These are phyloP conservation scores for Hassar affinis DNA, from an alignment of 2,113 vertebrate genomes.

Conservation along the genomic window DNA sequence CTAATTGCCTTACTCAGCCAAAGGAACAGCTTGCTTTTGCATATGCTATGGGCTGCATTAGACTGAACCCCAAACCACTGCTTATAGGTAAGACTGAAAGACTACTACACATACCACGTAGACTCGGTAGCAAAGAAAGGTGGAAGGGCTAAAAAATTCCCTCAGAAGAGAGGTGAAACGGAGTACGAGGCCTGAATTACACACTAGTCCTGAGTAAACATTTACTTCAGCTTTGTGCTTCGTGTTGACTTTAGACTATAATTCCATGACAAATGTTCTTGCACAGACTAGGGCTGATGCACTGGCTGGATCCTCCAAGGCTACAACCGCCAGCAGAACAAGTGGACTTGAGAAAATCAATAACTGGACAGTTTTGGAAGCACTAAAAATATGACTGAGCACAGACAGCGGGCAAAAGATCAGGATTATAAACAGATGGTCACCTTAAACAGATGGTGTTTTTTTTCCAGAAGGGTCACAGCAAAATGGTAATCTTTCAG, in stretches of 20 bases:
- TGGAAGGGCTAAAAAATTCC: neutral
- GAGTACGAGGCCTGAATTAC: constrained; percentile 7
- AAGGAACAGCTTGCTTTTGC: neutral
- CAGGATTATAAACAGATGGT: constrained; percentile 20
- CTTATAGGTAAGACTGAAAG: neutral
- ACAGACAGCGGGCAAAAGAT: neutral
- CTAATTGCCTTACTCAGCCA: neutral
- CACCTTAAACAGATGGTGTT: neutral
- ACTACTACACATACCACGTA: neutral
- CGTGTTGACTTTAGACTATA: constrained; percentile 37
- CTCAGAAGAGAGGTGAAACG: neutral
- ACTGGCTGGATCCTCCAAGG: constrained; percentile 21
- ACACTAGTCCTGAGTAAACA: constrained; percentile 20
- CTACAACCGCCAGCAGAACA: neutral
- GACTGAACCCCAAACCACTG: neutral
- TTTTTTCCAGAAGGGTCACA: neutral
- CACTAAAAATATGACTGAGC: constrained; percentile 18
- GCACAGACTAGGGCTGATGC: neutral
- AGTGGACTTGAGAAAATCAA: constrained; percentile 28
- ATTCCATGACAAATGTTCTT: constrained; percentile 36
- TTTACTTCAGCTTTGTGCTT: constrained; percentile 35
- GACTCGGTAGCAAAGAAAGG: neutral
- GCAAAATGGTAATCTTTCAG: neutral
- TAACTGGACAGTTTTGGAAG: constrained; percentile 10
- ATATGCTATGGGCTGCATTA: no score